These are phyloP conservation scores for Mormyrops attenuatus DNA, from an alignment of 2,797 vertebrate genomes.

Conservation along the genomic window DNA sequence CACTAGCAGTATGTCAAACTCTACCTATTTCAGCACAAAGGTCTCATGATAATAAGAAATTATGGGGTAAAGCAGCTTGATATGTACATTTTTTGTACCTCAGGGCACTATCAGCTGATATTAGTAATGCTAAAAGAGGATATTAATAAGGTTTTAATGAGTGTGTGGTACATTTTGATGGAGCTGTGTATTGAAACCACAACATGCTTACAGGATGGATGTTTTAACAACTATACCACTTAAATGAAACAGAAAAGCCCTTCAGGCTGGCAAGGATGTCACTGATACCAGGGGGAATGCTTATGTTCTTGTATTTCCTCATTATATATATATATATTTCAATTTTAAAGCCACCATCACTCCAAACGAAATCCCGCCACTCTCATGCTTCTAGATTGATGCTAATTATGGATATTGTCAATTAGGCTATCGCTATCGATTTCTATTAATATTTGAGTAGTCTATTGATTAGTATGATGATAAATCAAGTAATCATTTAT, in stretches of 20 bases:
- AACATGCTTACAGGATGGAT: not conserved
- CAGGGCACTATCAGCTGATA: not conserved
- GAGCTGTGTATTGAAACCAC: slow-evolving; percentile 9
- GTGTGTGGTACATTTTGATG: not conserved
- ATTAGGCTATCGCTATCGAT: not conserved
- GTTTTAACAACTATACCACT: slow-evolving; percentile 2
- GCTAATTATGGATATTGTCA: not conserved
- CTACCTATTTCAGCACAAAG: not conserved
- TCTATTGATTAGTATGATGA: not conserved
- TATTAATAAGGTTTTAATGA: not conserved
- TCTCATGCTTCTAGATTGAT: not conserved
- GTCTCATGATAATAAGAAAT: not conserved
- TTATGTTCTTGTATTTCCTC: not conserved
- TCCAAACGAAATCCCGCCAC: not conserved
- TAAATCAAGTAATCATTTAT: not conserved
- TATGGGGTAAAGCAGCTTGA: not conserved
- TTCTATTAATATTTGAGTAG: not conserved
- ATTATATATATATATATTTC: not conserved
- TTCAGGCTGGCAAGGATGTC: not conserved
- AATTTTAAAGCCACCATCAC: not conserved
- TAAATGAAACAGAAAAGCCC: not conserved
- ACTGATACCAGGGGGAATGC: not conserved
- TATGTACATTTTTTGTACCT: not conserved
- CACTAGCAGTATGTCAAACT: not conserved
- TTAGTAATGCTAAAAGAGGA: not conserved